phyloP scores from a whole-genome alignment of 2,888 invertebrate species.

The Cyclophora albipunctata region DNA sequence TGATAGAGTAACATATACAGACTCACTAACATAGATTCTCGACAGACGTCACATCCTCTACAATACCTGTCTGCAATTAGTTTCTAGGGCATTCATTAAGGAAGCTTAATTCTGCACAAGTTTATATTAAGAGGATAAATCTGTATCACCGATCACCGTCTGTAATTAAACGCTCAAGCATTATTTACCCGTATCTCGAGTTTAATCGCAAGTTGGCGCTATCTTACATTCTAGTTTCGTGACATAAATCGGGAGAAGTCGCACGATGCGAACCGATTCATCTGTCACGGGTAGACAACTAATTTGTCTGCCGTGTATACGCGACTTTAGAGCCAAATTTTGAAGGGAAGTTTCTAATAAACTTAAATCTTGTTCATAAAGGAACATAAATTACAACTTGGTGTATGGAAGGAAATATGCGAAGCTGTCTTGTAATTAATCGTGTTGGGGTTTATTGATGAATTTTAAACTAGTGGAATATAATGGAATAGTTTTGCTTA shows the following conservation, averaged over 20 bases:
- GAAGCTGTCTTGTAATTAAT: not conserved
- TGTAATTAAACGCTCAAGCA: slow-evolving; percentile 7
- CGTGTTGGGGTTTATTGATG: not conserved
- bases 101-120: not conserved
- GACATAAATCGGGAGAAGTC: slow-evolving; percentile 41
- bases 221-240: slow-evolving; percentile 27
- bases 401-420: not conserved
- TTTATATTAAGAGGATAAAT: slow-evolving; percentile 1
- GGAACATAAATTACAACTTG: not conserved
- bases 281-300: slow-evolving; percentile 56
- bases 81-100: too few species aligned
- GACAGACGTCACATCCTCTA: too few species aligned
- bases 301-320: slow-evolving; percentile 56
- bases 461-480: too few species aligned
- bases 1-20: too few species aligned
- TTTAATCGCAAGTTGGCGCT: slow-evolving; percentile 31
- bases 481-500: too few species aligned
- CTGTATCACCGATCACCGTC: slow-evolving; percentile 7
- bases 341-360: slow-evolving; percentile 22
- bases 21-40: too few species aligned
- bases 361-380: not conserved
- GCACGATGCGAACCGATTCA: slow-evolving; percentile 40
- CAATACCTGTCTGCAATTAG: too few species aligned
- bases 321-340: slow-evolving; percentile 21
- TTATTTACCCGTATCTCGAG: slow-evolving; percentile 23